Base-by-base conservation (phyloP, 2,888 invertebrate genomes). In the Nematopogon swammerdamellus region DNA sequence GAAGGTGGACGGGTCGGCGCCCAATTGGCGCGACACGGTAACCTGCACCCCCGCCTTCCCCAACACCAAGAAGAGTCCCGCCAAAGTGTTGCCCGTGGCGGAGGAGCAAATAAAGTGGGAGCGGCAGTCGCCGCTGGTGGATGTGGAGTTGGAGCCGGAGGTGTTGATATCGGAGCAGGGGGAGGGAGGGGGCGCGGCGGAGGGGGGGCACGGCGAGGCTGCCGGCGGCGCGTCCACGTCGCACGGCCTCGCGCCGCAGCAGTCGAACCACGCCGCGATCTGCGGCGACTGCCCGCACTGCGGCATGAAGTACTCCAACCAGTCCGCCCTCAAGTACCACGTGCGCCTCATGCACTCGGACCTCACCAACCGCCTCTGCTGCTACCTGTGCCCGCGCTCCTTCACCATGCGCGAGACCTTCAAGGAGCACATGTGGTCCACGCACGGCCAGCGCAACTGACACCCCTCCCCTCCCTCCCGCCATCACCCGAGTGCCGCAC, bases 281-380 rank as follows among this genome's bases (percentile, higher is more conserved):
- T 84, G 85, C 57, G 85, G 85, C 0, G 84, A 83, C 56, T 87
- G 87, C 60, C 86, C 87, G 1, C 87, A 87, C 61, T 87, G 86
- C 56, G 85, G 85, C 16, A 84, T 85, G 76, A 81, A 83, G 53
- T 86, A 86, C 67, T 85, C 85, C 48, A 87, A 86, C 65, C 86
- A 86, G 64, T 86, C 86, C 1, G 85, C 86, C 43, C 73, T 87
- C 56, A 87, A 86, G 64, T 86, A 86, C 63, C 86, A 86, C 58
- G 86, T 86, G 45, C 76, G 86, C 56, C 68, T 87, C 62, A 85
- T 87, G 71, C 87, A 86, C 68, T 86, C 86, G 29, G 87, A 86
- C 65, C 70, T 86, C 56, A 83, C 84, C 18, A 86, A 86, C 62
- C 79, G 85, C 63, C 76, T 86, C 54, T 86, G 86, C 67, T 87